A percentile compares a stretch with the other conserved stretches of the same genome.
phyloP scores from a whole-genome alignment of 2,113 vertebrate species.

The Stegastes partitus region DNA sequence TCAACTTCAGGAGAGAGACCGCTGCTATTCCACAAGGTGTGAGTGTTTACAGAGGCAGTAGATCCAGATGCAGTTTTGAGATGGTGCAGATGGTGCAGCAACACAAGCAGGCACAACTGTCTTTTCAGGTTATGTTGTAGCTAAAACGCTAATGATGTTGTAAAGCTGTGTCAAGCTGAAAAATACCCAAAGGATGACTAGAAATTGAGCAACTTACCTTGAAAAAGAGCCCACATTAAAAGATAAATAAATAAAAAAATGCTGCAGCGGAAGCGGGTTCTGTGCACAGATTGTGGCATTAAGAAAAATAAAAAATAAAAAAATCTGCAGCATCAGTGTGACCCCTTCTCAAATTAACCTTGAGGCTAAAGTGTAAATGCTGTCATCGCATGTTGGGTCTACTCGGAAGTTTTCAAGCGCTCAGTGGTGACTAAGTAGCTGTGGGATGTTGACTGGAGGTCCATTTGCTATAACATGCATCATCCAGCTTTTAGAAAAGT shows the following conservation, averaged over 20 bases:
- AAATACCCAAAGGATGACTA: neutral
- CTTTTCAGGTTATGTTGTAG: neutral
- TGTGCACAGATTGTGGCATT: neutral
- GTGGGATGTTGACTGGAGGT: no score
- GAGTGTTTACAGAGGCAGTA: neutral
- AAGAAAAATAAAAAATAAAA: neutral
- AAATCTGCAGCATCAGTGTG: neutral
- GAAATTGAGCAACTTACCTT: neutral
- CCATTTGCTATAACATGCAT: neutral
- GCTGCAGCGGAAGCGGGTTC: neutral
- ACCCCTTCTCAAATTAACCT: no score
- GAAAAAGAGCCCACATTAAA: neutral
- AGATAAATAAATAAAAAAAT: no score
- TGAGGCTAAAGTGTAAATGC: no score
- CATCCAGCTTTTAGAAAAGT: no score
- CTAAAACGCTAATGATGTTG: neutral
- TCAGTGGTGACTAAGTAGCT: no score
- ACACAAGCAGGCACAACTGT: neutral
- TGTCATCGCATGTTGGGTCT: no score
- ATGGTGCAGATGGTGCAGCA: neutral
- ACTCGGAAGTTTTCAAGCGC: no score
- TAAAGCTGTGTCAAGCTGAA: neutral
- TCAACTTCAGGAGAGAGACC: neutral
- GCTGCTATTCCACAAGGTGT: neutral
- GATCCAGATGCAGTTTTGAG: constrained; percentile 2